These are phyloP conservation scores for Manacus vitellinus DNA, from an alignment of 2,113 vertebrate genomes.

Conservation along the genomic window DNA sequence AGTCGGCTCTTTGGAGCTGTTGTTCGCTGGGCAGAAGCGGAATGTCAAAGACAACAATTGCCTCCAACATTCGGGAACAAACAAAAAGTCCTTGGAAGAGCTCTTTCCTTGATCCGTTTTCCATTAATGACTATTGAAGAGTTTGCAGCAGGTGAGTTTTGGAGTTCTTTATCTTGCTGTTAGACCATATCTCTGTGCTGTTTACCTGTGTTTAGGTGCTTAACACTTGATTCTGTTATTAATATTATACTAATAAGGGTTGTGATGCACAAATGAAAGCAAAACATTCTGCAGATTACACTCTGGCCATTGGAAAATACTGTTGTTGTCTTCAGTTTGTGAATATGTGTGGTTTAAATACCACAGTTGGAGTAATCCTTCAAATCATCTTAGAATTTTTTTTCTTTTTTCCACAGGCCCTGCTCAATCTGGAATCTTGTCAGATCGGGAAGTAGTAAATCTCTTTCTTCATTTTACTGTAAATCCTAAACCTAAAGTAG, in stretches of 20 bases:
- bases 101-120: conserved; percentile 91
- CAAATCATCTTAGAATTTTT: background rate
- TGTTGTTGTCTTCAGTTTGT: background rate
- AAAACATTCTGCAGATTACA: background rate
- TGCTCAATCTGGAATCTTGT: conserved; percentile 93
- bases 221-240: background rate
- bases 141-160: conserved; percentile 87
- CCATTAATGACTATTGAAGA: conserved; percentile 95
- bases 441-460: conserved; percentile 92
- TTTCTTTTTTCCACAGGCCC: conserved; percentile 83
- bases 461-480: conserved; percentile 96
- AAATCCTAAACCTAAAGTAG: conserved; percentile 93
- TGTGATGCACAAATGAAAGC: background rate
- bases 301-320: background rate
- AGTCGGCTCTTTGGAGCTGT: conserved; percentile 91
- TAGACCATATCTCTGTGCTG: background rate
- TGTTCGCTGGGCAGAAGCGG: conserved; percentile 93
- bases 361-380: background rate
- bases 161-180: background rate
- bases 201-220: background rate
- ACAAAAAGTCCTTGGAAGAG: conserved; percentile 92
- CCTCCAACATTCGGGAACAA: conserved; percentile 88
- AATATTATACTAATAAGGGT: background rate
- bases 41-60: conserved; percentile 92
- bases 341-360: background rate